These are phyloP conservation scores for Tenualosa thibaudeaui DNA, from an alignment of 2,797 vertebrate species.

Conservation along the genomic window DNA sequence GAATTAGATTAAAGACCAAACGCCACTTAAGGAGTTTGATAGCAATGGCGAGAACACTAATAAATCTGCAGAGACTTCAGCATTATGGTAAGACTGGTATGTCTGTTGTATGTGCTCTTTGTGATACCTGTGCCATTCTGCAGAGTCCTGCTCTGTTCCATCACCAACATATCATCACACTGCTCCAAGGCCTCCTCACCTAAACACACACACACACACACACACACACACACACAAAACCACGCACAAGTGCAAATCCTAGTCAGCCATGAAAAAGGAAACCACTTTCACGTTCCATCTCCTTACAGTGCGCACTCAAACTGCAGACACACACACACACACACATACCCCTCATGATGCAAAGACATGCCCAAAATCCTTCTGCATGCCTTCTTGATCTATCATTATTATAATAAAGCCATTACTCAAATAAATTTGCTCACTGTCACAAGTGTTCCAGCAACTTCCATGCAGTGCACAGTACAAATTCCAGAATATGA, in stretches of 20 bases:
- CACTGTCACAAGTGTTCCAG: background rate
- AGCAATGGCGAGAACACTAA: too few relatives aligned
- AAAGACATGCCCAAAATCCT: background rate
- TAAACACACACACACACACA: background rate
- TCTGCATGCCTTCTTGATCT: background rate
- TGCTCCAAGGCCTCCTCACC: slow-evolving; percentile 10
- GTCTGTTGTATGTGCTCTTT: too few relatives aligned
- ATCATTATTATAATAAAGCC: background rate
- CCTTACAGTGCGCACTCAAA: background rate
- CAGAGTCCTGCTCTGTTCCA: slow-evolving; percentile 21
- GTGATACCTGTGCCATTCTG: slow-evolving; percentile 18
- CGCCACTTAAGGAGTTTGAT: too few relatives aligned
- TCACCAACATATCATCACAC: background rate
- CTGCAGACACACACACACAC: background rate
- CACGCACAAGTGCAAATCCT: background rate
- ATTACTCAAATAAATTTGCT: background rate
- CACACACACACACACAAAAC: background rate
- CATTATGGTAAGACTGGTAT: background rate
- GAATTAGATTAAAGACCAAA: too few relatives aligned
- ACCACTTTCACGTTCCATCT: background rate
- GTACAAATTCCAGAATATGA: background rate
- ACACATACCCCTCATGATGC: background rate
- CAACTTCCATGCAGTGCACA: background rate
- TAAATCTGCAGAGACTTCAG: background rate
- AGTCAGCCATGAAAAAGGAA: background rate